Evolutionary conservation across 1,140 invertebrate species (phyloP).

Genomic region (Lordiphosa stackelbergi): DNA sequence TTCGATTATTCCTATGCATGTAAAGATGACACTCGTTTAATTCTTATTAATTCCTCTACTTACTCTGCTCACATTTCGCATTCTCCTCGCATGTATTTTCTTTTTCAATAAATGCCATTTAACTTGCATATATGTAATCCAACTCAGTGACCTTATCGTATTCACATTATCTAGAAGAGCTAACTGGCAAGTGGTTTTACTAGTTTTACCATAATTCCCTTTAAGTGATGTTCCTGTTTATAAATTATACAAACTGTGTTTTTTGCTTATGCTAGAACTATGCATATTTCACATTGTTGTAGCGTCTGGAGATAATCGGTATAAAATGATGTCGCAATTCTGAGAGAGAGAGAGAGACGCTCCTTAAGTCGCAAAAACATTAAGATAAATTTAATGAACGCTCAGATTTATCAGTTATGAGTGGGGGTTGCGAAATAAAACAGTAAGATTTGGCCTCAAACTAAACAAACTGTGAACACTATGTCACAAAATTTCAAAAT

Average conservation of each 20-base stretch:
- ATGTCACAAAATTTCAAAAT: no score
- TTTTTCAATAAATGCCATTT: background rate
- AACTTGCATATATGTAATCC: background rate
- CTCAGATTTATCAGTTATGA: slow-evolving; percentile 1
- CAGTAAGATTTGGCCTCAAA: background rate
- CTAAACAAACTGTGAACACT: no score
- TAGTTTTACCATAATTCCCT: background rate
- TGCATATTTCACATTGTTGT: background rate
- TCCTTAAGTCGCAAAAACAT: no score
- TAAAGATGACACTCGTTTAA: background rate
- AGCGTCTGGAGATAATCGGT: background rate
- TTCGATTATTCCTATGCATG: no score
- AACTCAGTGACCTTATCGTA: slow-evolving; percentile 4
- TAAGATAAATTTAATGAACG: no score
- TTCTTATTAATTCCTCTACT: background rate
- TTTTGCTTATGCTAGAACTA: background rate
- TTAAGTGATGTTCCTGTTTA: background rate
- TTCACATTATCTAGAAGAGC: background rate
- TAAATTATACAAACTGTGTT: background rate
- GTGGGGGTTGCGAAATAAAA: slow-evolving; percentile 2
- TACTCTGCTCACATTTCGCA: background rate
- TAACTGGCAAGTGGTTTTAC: background rate
- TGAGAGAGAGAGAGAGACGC: no score
- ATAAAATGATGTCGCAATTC: background rate
- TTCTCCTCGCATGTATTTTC: slow-evolving; percentile 1